Percentiles rank a stretch among this genome's conserved stretches.
Conservation (phyloP, 2,113 vertebrate species). For the Prietella phreatophila region DNA sequence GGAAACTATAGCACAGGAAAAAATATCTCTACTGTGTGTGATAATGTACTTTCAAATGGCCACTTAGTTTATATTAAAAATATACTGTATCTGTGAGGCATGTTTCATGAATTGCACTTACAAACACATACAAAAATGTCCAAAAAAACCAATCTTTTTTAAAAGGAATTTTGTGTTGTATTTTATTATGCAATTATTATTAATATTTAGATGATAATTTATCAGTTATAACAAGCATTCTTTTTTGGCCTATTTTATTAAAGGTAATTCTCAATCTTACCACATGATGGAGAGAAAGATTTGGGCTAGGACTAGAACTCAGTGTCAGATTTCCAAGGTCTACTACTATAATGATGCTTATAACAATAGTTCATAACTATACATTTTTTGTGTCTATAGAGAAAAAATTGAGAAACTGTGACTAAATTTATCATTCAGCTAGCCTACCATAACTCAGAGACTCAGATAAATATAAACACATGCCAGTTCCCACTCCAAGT, state of each 20-base stretch:
- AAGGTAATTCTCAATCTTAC: neutral
- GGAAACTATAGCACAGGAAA: neutral
- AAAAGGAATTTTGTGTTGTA: neutral
- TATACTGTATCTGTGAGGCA: neutral
- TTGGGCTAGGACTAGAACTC: neutral
- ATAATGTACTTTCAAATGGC: neutral
- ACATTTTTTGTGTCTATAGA: no score
- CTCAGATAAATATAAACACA: no score
- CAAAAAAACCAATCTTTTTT: no score
- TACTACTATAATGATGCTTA: neutral
- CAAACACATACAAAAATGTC: neutral
- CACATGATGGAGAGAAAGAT: slow-evolving; percentile 24
- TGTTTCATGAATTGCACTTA: neutral
- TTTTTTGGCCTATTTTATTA: neutral
- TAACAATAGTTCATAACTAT: neutral
- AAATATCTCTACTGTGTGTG: neutral
- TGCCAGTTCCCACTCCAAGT: no score
- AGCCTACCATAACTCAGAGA: no score
- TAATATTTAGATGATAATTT: neutral
- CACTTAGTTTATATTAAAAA: neutral
- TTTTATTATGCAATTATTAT: neutral
- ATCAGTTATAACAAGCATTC: neutral
- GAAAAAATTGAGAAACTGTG: neutral
- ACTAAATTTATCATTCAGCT: neutral
- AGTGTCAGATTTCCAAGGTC: neutral